A percentile compares a stretch with the other conserved stretches of the same genome.
Conservation (phyloP, 2,888 invertebrate species). For the Chironomus tentans region DNA sequence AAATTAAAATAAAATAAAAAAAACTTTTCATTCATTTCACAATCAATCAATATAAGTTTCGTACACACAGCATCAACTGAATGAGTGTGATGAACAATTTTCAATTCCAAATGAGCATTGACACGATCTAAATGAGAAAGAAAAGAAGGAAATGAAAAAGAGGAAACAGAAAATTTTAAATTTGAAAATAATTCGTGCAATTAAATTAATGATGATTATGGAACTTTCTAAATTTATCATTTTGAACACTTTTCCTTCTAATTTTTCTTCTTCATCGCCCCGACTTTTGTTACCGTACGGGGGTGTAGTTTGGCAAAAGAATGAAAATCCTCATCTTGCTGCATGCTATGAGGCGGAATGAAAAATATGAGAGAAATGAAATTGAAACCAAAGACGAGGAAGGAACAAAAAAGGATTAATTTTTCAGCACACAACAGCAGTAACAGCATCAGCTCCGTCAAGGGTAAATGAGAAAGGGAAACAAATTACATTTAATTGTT, state of each 20-base stretch:
- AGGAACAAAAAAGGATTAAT: constrained; percentile 9
- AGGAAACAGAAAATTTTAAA: not conserved
- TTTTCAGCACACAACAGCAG: not conserved
- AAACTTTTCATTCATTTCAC: not conserved
- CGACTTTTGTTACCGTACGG: not conserved
- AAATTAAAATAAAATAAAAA: not conserved
- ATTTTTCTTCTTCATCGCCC: not conserved
- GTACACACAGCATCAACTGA: too few species aligned
- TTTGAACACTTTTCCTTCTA: not conserved
- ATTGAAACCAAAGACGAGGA: constrained; percentile 8
- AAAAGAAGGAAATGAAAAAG: not conserved
- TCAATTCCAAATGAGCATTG: not conserved
- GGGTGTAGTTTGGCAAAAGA: not conserved
- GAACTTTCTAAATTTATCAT: constrained; percentile 14
- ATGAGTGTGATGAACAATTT: not conserved
- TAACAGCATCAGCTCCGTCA: not conserved
- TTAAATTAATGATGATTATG: constrained; percentile 22
- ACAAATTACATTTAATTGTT: constrained; percentile 4
- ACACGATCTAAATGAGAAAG: not conserved
- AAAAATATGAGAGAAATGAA: constrained; percentile 8
- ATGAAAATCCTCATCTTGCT: too few species aligned
- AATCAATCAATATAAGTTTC: not conserved
- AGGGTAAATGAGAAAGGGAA: not conserved
- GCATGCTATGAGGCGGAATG: not conserved
- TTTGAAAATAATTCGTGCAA: constrained; percentile 11